phyloP scores from a whole-genome alignment of 2,888 invertebrate genomes.

The Acrobasis repandana region DNA sequence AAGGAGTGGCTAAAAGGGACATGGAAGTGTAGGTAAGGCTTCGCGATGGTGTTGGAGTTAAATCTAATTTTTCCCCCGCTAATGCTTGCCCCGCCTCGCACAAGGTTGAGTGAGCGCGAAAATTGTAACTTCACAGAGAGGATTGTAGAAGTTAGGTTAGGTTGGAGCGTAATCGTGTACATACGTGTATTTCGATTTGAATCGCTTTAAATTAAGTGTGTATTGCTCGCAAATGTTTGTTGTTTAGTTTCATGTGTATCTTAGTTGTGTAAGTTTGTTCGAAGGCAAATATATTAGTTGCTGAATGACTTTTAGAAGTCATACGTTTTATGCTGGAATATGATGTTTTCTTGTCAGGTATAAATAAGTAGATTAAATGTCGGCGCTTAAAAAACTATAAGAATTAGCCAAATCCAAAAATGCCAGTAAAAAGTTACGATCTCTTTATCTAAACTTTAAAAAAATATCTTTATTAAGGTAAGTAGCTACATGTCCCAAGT shows the following conservation, averaged over 20 bases:
- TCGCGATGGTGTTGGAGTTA: conserved; percentile 65
- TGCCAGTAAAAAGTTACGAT: too few relatives aligned
- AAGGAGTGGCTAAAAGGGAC: conserved; percentile 58
- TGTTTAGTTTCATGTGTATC: neutral
- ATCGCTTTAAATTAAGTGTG: conserved; percentile 26
- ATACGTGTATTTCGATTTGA: conserved; percentile 25
- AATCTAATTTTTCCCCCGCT: conserved; percentile 77
- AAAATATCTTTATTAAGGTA: too few relatives aligned
- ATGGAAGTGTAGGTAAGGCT: conserved; percentile 55
- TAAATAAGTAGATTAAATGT: too few relatives aligned
- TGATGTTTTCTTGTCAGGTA: too few relatives aligned
- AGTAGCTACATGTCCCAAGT: too few relatives aligned
- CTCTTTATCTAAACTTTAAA: too few relatives aligned
- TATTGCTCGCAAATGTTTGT: conserved; percentile 22
- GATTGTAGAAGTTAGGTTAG: conserved; percentile 39
- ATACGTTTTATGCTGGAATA: too few relatives aligned
- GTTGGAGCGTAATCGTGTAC: conserved; percentile 37
- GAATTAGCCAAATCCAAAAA: too few relatives aligned
- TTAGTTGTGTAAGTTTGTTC: neutral
- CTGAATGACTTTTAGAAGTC: neutral
- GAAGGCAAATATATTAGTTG: neutral
- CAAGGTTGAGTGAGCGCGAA: conserved; percentile 70
- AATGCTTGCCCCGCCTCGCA: conserved; percentile 61
- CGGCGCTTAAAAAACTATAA: too few relatives aligned
- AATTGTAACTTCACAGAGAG: conserved; percentile 61